These are phyloP conservation scores for Pedicia rivosa DNA, from an alignment of 2,888 invertebrate genomes.

Conservation along the genomic window DNA sequence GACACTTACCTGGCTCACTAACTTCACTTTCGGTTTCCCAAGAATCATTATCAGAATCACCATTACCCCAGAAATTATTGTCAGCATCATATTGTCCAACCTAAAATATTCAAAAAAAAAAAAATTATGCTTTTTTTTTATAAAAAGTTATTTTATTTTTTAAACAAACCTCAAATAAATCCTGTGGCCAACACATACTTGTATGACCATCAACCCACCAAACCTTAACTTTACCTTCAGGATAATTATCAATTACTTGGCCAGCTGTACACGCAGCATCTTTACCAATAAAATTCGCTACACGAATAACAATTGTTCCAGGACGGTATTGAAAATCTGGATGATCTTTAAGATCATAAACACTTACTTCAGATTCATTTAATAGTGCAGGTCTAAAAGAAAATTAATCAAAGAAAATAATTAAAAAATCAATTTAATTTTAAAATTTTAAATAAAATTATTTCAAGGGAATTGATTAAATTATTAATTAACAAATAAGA, in stretches of 20 bases:
- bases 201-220: slow-evolving; percentile 81
- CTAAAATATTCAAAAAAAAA: slow-evolving; percentile 17
- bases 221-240: slow-evolving; percentile 73
- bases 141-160: no score
- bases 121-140: no score
- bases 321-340: slow-evolving; percentile 87
- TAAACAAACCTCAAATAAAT: slow-evolving; percentile 68
- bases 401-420: neutral
- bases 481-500: slow-evolving; percentile 1
- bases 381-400: slow-evolving; percentile 45
- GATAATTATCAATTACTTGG: slow-evolving; percentile 78
- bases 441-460: neutral
- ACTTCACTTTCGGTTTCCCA: slow-evolving; percentile 71
- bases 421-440: neutral
- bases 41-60: slow-evolving; percentile 54
- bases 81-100: slow-evolving; percentile 61
- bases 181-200: slow-evolving; percentile 86
- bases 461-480: slow-evolving; percentile 7
- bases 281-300: slow-evolving; percentile 61
- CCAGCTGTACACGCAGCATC: slow-evolving; percentile 64
- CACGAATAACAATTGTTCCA: slow-evolving; percentile 76
- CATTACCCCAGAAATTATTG: slow-evolving; percentile 55
- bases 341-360: slow-evolving; percentile 91
- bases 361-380: slow-evolving; percentile 71
- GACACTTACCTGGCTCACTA: slow-evolving; percentile 26